Evolutionary conservation across 1,140 invertebrate genomes (phyloP).

Genomic region (Tetranychus cinnabarinus): DNA sequence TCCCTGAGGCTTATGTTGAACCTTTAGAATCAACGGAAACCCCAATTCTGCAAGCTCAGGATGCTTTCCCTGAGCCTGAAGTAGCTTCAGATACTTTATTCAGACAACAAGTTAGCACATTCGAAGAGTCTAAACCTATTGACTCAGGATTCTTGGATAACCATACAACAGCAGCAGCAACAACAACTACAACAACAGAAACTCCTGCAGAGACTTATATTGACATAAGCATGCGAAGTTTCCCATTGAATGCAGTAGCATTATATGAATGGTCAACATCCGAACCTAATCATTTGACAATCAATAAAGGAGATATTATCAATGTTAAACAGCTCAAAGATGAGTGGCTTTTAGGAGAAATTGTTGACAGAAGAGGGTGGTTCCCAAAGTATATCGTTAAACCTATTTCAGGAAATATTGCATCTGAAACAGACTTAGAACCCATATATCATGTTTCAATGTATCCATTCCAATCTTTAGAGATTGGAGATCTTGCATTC

Average conservation of each 20-base stretch:
- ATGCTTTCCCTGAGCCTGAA: too few species aligned
- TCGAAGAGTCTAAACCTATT: too few species aligned
- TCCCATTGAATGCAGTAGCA: conserved; percentile 23
- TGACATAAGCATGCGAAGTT: not conserved
- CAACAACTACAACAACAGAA: not conserved
- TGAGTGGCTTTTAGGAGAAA: conserved; percentile 42
- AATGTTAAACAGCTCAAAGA: conserved; percentile 38
- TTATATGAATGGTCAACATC: conserved; percentile 38
- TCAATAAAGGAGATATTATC: conserved; percentile 40
- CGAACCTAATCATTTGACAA: conserved; percentile 37
- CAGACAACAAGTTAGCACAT: not conserved
- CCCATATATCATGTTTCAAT: conserved; percentile 51
- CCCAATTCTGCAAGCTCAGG: too few species aligned
- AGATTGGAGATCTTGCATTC: conserved; percentile 74
- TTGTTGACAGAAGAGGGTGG: conserved; percentile 31
- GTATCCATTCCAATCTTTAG: conserved; percentile 41
- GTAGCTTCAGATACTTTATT: not conserved
- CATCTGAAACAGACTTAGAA: not conserved
- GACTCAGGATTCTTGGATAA: too few species aligned
- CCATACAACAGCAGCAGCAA: too few species aligned
- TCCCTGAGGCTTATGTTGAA: conserved; percentile 41
- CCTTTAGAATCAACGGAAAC: not conserved
- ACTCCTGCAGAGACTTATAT: too few species aligned
- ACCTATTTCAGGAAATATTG: not conserved
- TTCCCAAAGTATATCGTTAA: conserved; percentile 42